A percentile compares a stretch with the other conserved stretches of the same genome.
phyloP scores from a whole-genome alignment of 2,888 invertebrate species.

The Lycocerus yunnanus region DNA sequence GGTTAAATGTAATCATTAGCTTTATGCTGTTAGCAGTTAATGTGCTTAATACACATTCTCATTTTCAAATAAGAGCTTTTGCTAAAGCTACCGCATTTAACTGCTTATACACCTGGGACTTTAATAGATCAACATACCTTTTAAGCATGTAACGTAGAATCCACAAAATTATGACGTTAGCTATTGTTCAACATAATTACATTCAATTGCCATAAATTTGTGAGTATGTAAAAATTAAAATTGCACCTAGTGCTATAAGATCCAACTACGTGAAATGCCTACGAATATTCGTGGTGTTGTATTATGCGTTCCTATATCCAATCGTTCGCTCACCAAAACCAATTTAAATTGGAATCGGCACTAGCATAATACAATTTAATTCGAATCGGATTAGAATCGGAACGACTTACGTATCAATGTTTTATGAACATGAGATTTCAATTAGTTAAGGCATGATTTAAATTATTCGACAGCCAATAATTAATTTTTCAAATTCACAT shows the following conservation, averaged over 20 bases:
- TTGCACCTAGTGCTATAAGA: neutral
- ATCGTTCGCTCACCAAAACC: neutral
- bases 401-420: neutral
- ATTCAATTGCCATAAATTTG: neutral
- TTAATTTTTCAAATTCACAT: neutral
- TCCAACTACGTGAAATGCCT: neutral
- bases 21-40: conserved; percentile 38
- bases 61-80: conserved; percentile 39
- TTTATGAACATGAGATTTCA: neutral
- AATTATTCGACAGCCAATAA: neutral
- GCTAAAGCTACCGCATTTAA: conserved; percentile 38
- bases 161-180: conserved; percentile 25
- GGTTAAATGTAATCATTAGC: conserved; percentile 41
- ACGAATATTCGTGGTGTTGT: neutral
- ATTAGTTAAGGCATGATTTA: neutral
- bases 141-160: conserved; percentile 25
- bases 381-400: neutral
- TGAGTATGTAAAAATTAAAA: neutral
- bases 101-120: conserved; percentile 34
- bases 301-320: neutral
- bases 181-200: conserved; percentile 17
- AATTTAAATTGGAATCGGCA: neutral
- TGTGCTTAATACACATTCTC: conserved; percentile 41
- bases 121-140: conserved; percentile 33
- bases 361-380: neutral